Percentiles rank a stretch among this genome's conserved stretches.
Conservation (phyloP, 2,113 vertebrate genomes). For the Passer domesticus region DNA sequence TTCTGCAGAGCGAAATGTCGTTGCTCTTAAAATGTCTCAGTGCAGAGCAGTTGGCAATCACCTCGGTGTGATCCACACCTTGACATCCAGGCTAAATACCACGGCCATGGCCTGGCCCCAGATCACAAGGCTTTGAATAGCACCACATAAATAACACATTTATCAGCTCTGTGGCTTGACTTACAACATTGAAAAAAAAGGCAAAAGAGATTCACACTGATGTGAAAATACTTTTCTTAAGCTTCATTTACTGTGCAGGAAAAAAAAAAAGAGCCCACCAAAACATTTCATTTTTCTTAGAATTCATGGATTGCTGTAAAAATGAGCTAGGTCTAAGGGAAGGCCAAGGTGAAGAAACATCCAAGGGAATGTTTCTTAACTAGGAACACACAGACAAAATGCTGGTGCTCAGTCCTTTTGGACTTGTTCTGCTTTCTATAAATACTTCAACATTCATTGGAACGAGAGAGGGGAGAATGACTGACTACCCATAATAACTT, state of each 20-base stretch:
- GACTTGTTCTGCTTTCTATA: not conserved
- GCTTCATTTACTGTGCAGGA: not conserved
- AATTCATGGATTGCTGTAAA: not conserved
- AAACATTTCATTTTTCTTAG: not conserved
- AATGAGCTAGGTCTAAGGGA: not conserved
- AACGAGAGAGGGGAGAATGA: not conserved
- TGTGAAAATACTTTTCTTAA: not conserved
- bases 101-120: not conserved
- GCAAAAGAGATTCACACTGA: not conserved
- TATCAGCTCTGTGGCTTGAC: not conserved
- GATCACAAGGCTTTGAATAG: not conserved
- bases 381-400: not conserved
- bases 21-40: conserved; percentile 21
- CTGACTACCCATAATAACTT: not conserved
- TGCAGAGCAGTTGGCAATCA: conserved; percentile 17
- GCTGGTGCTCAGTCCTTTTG: not conserved
- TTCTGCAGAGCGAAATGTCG: conserved; percentile 8
- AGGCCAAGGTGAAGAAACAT: not conserved
- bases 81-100: conserved; percentile 52
- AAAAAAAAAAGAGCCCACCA: not conserved
- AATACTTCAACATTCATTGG: not conserved
- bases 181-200: not conserved
- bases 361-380: not conserved
- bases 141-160: not conserved
- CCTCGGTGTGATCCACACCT: conserved; percentile 21